Evolutionary conservation across 2,113 vertebrate species (phyloP).

Genomic region (Cebidichthys violaceus): DNA sequence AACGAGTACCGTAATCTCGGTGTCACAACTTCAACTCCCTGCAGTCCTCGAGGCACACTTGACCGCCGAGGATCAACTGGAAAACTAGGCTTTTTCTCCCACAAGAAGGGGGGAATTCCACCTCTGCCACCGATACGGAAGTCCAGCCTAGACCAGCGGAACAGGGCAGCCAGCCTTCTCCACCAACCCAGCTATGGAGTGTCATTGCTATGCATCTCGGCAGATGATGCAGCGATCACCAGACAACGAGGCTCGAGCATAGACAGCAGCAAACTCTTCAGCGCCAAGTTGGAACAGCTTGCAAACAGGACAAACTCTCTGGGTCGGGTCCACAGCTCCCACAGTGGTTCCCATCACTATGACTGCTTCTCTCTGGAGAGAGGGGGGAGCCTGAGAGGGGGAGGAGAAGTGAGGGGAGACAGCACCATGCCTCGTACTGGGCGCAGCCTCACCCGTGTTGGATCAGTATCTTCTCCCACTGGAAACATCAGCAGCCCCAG

Average conservation of each 20-base stretch:
- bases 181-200: constrained; percentile 81
- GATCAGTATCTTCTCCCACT: constrained; percentile 81
- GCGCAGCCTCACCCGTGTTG: constrained; percentile 87
- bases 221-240: constrained; percentile 82
- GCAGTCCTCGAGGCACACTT: constrained; percentile 86
- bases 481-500: constrained; percentile 42
- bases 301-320: constrained; percentile 94
- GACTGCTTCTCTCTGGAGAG: constrained; percentile 94
- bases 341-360: constrained; percentile 84
- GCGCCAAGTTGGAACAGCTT: constrained; percentile 94
- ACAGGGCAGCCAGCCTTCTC: constrained; percentile 92
- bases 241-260: constrained; percentile 84
- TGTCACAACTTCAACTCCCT: constrained; percentile 82
- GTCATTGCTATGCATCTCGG: constrained; percentile 78
- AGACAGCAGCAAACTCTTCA: constrained; percentile 94
- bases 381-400: constrained; percentile 87
- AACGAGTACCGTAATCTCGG: constrained; percentile 75
- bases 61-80: constrained; percentile 88
- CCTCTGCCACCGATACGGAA: constrained; percentile 95
- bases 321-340: constrained; percentile 80
- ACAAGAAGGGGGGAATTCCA: constrained; percentile 93
- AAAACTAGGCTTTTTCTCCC: constrained; percentile 89
- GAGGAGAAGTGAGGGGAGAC: constrained; percentile 85
- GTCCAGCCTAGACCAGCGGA: constrained; percentile 96
- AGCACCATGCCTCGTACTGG: constrained; percentile 92